Conservation (phyloP, 2,888 invertebrate species). For the Cryptus viduatorius region DNA sequence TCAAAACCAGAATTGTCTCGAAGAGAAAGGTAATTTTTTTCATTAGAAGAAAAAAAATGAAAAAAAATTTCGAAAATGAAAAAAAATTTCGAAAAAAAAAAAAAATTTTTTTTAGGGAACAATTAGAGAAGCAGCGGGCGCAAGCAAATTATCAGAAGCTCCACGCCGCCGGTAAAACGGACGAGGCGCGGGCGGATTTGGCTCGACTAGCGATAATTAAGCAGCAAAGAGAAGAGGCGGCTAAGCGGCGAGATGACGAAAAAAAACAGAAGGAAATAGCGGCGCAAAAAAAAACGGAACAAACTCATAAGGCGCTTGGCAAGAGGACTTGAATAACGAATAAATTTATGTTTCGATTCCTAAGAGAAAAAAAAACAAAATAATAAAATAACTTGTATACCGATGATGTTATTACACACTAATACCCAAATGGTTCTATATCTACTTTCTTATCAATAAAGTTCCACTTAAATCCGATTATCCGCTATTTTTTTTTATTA, state of each 20-base stretch:
- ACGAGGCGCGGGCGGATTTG: conserved; percentile 97
- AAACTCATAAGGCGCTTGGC: conserved; percentile 88
- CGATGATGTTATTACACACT: conserved; percentile 68
- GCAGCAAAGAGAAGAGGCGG: conserved; percentile 97
- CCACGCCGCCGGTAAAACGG: conserved; percentile 98
- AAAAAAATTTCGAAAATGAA: neutral
- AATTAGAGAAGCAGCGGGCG: conserved; percentile 95
- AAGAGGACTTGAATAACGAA: conserved; percentile 84
- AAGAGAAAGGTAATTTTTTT: conserved; percentile 86
- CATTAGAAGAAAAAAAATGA: neutral
- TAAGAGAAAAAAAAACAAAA: conserved; percentile 30
- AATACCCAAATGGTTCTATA: conserved; percentile 72
- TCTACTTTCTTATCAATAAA: conserved; percentile 76
- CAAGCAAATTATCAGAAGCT: conserved; percentile 96
- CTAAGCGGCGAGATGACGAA: conserved; percentile 95
- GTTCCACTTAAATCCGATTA: conserved; percentile 68
- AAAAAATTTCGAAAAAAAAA: neutral
- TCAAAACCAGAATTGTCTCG: conserved; percentile 93
- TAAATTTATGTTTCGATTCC: conserved; percentile 34
- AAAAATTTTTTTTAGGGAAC: conserved; percentile 88
- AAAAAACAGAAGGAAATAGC: conserved; percentile 89
- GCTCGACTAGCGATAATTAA: conserved; percentile 97
- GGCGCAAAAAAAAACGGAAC: conserved; percentile 87
- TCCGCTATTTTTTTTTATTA: neutral
- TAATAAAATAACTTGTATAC: conserved; percentile 60